Base-by-base conservation (phyloP, 2,797 vertebrate genomes). In the Enteromius treurensis region DNA sequence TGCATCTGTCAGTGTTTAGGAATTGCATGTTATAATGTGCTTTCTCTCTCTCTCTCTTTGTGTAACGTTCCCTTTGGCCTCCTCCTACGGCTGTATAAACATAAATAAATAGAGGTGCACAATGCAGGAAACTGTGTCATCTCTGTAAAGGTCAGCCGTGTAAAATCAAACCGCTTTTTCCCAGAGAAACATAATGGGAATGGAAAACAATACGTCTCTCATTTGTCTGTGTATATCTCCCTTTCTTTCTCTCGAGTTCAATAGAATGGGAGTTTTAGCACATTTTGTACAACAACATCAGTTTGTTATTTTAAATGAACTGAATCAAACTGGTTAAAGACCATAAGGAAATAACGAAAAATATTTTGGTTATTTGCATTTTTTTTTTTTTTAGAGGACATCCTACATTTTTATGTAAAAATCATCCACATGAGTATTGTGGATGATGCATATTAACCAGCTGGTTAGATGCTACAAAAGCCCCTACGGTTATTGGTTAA, bases 111-210 rank as follows among this genome's bases (percentile, higher is more conserved):
- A 34, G 64, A 2, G 1, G 75, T 15, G 26, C 51, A 67, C 49
- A 84, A 65, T 76, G 76, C 65, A 71, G 40, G 11, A 60, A 81
- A 74, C 77, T 17, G 74, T 85, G 82, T 79, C 77, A 45, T 67
- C 51, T 42, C 60, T 49, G 4, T 79, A 85, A 86, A 85, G 84
- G 87, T 87, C 84, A 87, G 49, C 19, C 21, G 8, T 47, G 23
- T 68, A 81, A 76, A 82, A 67, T 58, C 26, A 68, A 10, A 49
- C 29, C 17, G 15, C 14, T 53, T 83, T 49, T 60, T 81, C 11
- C 15, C 11, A 15, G 47, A 55, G 19, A 62, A 53, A 78, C 70
- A 58, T 79, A 71, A 77, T 14, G 15, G 29, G 60, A 34, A 17
- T 15, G 62, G 53, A 74, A 62, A 73, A 23, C 69, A 11, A 49